Conservation (phyloP, 2,113 vertebrate genomes). For the Saimiri boliviensis region DNA sequence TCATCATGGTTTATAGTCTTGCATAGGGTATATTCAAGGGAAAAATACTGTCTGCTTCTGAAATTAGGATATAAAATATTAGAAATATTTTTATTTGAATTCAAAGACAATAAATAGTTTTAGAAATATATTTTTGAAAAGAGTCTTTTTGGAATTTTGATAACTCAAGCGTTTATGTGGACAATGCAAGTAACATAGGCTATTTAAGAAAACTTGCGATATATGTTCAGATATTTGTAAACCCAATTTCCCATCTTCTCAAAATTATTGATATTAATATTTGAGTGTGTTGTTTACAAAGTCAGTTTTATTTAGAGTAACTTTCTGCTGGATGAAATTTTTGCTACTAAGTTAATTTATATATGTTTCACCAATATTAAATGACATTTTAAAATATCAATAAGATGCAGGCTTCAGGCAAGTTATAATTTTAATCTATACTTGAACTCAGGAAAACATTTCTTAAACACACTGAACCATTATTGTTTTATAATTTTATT, state of each 20-base stretch:
- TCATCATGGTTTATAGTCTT: background rate
- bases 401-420: conserved; percentile 79
- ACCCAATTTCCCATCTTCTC: background rate
- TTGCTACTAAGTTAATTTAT: conserved; percentile 43
- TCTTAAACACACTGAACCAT: conserved; percentile 62
- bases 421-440: conserved; percentile 74
- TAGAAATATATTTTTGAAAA: background rate
- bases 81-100: background rate
- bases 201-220: background rate
- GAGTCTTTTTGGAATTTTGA: background rate
- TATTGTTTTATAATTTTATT: conserved; percentile 60
- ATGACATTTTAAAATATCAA: conserved; percentile 84
- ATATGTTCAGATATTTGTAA: background rate
- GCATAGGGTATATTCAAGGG: background rate
- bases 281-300: background rate
- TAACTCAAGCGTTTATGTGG: background rate
- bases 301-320: conserved; percentile 42
- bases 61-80: background rate
- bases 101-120: background rate
- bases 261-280: background rate
- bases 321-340: conserved; percentile 52
- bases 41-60: background rate
- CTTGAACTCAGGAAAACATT: conserved; percentile 52
- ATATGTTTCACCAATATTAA: conserved; percentile 71
- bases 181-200: background rate